These are phyloP conservation scores for Argyresthia goedartella DNA, from an alignment of 2,888 invertebrate species.

Conservation along the genomic window DNA sequence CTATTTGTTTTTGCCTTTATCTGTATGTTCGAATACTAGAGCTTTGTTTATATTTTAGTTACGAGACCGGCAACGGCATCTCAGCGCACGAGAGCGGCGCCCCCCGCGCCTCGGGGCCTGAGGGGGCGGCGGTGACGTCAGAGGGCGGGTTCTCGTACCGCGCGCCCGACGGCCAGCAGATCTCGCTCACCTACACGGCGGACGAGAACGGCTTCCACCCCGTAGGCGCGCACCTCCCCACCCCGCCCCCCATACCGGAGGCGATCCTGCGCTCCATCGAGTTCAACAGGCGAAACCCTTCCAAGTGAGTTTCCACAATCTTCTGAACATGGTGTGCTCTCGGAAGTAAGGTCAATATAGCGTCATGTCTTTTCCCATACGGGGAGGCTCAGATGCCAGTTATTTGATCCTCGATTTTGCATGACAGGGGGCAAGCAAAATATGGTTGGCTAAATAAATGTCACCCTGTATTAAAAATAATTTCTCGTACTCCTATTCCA, in stretches of 20 bases:
- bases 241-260: slow-evolving; percentile 65
- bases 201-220: slow-evolving; percentile 82
- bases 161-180: slow-evolving; percentile 75
- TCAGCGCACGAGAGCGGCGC: slow-evolving; percentile 70
- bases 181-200: slow-evolving; percentile 75
- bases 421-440: no score
- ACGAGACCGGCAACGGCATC: slow-evolving; percentile 78
- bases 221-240: slow-evolving; percentile 72
- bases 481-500: no score
- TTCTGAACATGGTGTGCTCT: background rate
- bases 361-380: no score
- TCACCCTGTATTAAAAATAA: no score
- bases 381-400: no score
- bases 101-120: slow-evolving; percentile 67
- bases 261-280: slow-evolving; percentile 67
- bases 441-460: no score
- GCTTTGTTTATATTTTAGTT: slow-evolving; percentile 44
- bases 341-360: no score
- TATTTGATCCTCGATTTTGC: no score
- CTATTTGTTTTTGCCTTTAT: no score
- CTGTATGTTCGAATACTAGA: no score
- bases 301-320: slow-evolving; percentile 36
- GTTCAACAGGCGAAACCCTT: slow-evolving; percentile 56
- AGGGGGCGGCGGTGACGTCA: slow-evolving; percentile 68
- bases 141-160: slow-evolving; percentile 77